Evolutionary conservation across 1,140 invertebrate species (phyloP).

Genomic region (Coptotermes formosanus): DNA sequence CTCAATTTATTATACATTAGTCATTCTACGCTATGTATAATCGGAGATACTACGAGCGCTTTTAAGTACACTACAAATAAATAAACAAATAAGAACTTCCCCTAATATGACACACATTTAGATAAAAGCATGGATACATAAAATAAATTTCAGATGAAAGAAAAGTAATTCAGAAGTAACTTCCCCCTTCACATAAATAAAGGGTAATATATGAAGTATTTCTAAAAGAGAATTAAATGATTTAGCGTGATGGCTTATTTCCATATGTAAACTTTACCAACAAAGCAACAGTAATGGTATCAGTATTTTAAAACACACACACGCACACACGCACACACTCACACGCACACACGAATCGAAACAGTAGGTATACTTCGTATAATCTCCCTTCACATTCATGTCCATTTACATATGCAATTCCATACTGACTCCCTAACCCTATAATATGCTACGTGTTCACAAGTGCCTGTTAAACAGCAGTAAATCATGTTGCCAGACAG

Average conservation of each 20-base stretch:
- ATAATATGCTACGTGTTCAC: slow-evolving; percentile 2
- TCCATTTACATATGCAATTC: not conserved
- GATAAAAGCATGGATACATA: not conserved
- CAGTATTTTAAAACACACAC: not conserved
- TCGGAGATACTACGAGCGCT: too few relatives aligned
- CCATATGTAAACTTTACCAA: not conserved
- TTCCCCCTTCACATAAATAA: slow-evolving; percentile 8
- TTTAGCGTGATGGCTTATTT: not conserved
- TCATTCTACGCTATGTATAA: too few relatives aligned
- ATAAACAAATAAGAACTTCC: not conserved
- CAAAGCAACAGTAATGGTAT: not conserved
- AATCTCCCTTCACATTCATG: not conserved
- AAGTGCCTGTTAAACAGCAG: slow-evolving; percentile 3
- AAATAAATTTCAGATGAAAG: not conserved
- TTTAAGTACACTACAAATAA: not conserved
- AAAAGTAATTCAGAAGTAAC: not conserved
- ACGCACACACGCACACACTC: not conserved
- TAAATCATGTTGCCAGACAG: not conserved
- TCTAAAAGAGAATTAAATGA: not conserved
- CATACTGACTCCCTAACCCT: not conserved
- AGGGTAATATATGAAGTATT: not conserved
- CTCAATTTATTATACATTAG: too few relatives aligned
- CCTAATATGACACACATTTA: not conserved
- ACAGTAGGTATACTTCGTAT: not conserved
- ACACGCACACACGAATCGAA: not conserved